phyloP scores from a whole-genome alignment of 30 jellyfish, hydroid and myxozoan species.

The Aurelia coerulea region DNA sequence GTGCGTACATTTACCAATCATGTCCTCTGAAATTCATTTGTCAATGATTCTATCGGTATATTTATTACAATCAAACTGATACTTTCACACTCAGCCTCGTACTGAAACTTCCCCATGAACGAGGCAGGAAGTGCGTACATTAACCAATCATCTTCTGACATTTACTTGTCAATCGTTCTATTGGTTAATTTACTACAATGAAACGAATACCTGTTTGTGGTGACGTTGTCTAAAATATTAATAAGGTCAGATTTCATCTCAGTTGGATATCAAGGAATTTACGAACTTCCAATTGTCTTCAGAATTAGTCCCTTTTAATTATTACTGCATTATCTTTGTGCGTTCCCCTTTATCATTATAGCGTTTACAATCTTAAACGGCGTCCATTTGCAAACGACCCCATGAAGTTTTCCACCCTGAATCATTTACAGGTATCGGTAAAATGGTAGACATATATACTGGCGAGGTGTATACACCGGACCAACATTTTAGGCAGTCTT shows the following conservation, averaged over 20 bases:
- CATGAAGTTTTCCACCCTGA: slow-evolving; percentile 26
- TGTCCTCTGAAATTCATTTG: background rate
- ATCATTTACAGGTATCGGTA: slow-evolving; percentile 18
- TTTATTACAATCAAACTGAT: too few species aligned
- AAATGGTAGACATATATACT: background rate
- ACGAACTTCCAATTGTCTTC: background rate
- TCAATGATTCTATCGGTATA: background rate
- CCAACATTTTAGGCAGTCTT: too few species aligned
- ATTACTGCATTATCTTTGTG: background rate
- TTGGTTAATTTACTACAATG: background rate
- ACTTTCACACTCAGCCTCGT: too few species aligned
- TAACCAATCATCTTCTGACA: background rate
- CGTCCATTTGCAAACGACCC: slow-evolving; percentile 26
- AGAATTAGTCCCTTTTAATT: background rate
- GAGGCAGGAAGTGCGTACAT: background rate
- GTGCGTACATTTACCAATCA: too few species aligned
- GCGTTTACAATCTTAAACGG: slow-evolving; percentile 4
- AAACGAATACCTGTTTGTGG: background rate
- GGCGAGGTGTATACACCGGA: too few species aligned
- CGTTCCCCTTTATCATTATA: background rate
- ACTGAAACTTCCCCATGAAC: too few species aligned
- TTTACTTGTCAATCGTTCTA: background rate
- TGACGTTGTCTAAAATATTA: background rate
- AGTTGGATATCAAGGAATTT: background rate
- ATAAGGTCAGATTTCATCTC: background rate